Evolutionary conservation across 2,797 vertebrate species (phyloP).

Genomic region (Octomys mimax): DNA sequence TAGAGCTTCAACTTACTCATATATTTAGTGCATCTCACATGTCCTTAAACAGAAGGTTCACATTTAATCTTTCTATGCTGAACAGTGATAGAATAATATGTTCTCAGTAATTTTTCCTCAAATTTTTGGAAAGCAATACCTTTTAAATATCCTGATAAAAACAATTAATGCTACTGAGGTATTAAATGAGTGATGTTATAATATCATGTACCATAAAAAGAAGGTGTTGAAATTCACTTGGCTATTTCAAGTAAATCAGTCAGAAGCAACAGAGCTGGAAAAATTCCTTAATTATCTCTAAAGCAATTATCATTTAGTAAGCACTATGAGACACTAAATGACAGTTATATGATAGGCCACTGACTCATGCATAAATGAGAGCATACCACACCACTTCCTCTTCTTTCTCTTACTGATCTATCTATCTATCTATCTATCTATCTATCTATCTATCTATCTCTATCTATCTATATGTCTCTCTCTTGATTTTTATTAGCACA

Average conservation of each 20-base stretch:
- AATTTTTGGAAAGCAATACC: constrained; percentile 61
- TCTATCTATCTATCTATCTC: too few species aligned
- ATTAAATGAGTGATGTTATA: constrained; percentile 59
- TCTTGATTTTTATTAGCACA: too few species aligned
- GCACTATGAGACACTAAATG: constrained; percentile 24
- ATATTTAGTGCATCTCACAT: constrained; percentile 33
- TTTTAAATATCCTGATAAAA: constrained; percentile 62
- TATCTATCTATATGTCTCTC: too few species aligned
- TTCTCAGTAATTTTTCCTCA: constrained; percentile 44
- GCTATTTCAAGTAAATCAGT: constrained; percentile 59
- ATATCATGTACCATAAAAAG: constrained; percentile 52
- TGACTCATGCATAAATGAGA: constrained; percentile 24
- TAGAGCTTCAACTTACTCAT: neutral
- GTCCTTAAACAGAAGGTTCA: constrained; percentile 52
- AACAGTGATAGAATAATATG: constrained; percentile 43
- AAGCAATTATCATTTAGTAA: constrained; percentile 42
- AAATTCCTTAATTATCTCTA: constrained; percentile 64
- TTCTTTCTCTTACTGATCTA: neutral
- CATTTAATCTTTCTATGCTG: constrained; percentile 46
- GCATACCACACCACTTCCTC: neutral
- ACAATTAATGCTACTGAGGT: constrained; percentile 10
- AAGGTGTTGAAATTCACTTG: constrained; percentile 60
- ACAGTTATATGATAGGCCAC: constrained; percentile 44
- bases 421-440: too few species aligned
- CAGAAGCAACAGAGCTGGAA: constrained; percentile 50